Evolutionary conservation across 2,113 vertebrate species (phyloP).

Genomic region (Polypterus bichir): DNA sequence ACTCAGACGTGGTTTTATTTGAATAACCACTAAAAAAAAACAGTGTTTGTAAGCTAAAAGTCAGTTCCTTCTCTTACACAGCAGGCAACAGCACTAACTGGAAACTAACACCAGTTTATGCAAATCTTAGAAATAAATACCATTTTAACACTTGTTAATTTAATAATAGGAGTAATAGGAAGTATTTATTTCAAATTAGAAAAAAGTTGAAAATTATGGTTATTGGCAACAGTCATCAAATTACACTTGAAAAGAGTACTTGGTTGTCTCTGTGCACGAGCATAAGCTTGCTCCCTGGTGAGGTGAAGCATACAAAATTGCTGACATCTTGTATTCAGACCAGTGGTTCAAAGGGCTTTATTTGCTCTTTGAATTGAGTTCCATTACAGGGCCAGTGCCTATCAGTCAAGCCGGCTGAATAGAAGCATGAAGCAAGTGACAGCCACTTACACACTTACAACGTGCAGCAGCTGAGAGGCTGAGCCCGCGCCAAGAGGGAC

Average conservation of each 20-base stretch:
- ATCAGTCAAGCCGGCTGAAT: conserved; percentile 40
- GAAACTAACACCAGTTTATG: conserved; percentile 65
- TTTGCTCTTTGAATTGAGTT: conserved; percentile 55
- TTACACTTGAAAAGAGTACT: conserved; percentile 44
- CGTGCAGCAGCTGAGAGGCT: conserved; percentile 14
- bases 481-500: conserved; percentile 34
- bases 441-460: conserved; percentile 17
- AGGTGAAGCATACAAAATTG: conserved; percentile 14
- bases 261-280: conserved; percentile 24
- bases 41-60: conserved; percentile 55
- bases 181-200: too few species aligned
- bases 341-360: conserved; percentile 56
- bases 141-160: too few species aligned
- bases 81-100: conserved; percentile 51
- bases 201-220: conserved; percentile 14
- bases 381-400: conserved; percentile 41
- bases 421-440: conserved; percentile 23
- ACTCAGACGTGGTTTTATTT: too few species aligned
- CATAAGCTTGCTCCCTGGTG: conserved; percentile 25
- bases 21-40: conserved; percentile 34
- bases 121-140: conserved; percentile 32
- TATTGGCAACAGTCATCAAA: conserved; percentile 52
- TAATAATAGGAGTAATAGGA: too few species aligned
- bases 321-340: conserved; percentile 43
- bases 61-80: conserved; percentile 51